Conservation (phyloP, 2,888 invertebrate species). For the Sesia apiformis region DNA sequence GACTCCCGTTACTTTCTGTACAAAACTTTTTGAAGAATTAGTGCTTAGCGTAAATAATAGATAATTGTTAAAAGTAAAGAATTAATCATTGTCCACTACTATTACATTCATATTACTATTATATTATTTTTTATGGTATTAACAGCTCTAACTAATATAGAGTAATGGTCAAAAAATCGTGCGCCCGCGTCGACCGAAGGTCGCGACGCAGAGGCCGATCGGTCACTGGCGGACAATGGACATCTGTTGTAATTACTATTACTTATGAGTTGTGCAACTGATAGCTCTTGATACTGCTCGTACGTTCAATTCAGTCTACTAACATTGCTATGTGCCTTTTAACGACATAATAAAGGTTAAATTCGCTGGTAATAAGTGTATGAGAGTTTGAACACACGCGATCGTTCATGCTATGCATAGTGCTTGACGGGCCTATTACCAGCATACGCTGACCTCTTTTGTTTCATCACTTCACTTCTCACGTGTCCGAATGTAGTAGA, state of each 20-base stretch:
- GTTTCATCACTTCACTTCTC: not conserved
- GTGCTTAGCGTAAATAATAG: not conserved
- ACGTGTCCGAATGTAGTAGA: not conserved
- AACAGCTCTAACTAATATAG: constrained; percentile 28
- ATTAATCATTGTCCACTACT: not conserved
- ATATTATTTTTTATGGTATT: constrained; percentile 8
- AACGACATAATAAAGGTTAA: no score
- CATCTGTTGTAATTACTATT: constrained; percentile 71
- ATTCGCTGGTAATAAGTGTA: no score
- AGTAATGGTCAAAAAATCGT: constrained; percentile 63
- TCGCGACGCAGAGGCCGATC: constrained; percentile 55
- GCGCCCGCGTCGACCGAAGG: constrained; percentile 55
- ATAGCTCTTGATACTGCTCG: constrained; percentile 35
- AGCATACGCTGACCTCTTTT: constrained; percentile 6
- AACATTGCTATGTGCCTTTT: no score
- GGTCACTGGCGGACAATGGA: constrained; percentile 64
- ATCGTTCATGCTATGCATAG: constrained; percentile 26
- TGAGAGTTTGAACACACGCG: constrained; percentile 21
- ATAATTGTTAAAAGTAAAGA: not conserved
- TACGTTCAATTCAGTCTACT: not conserved
- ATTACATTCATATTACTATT: not conserved
- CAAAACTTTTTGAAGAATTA: no score
- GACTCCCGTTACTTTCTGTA: no score
- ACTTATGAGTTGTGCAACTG: constrained; percentile 59
- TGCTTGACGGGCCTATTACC: constrained; percentile 8